Evolutionary conservation across 30 jellyfish, hydroid and myxozoan genomes (phyloP).

Genomic region (Hydractinia echinata): DNA sequence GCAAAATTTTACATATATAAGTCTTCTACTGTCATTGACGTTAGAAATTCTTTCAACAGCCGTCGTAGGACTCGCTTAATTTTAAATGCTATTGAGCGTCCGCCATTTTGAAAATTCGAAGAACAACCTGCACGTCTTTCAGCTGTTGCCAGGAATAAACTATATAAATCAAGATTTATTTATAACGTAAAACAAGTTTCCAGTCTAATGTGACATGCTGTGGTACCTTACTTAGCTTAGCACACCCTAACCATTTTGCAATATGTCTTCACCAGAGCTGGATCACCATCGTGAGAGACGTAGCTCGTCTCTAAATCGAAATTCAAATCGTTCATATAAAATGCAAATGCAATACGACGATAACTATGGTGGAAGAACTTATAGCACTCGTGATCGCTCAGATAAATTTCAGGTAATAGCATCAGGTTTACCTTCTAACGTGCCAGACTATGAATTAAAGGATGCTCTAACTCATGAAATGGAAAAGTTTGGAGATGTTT

Average conservation of each 20-base stretch:
- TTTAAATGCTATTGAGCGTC: background rate
- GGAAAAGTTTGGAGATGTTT: constrained; percentile 84
- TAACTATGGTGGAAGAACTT: constrained; percentile 60
- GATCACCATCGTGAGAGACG: constrained; percentile 70
- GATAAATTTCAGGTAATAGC: constrained; percentile 71
- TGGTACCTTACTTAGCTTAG: too few relatives aligned
- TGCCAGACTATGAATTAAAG: constrained; percentile 61
- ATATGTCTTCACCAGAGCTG: constrained; percentile 93
- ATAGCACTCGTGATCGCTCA: constrained; percentile 39
- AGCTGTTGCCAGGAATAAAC: too few relatives aligned
- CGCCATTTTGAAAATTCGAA: constrained; percentile 19
- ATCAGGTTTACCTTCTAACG: constrained; percentile 69
- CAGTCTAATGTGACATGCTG: too few relatives aligned
- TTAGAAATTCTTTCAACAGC: too few relatives aligned
- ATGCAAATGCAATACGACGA: constrained; percentile 53
- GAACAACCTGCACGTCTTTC: constrained; percentile 6
- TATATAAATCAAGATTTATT: too few relatives aligned
- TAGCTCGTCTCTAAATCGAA: constrained; percentile 69
- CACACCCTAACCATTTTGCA: background rate
- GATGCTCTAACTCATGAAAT: constrained; percentile 76
- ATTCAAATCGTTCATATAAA: constrained; percentile 45
- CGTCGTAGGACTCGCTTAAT: too few relatives aligned
- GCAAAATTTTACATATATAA: too few relatives aligned
- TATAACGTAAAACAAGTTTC: too few relatives aligned
- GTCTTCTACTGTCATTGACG: too few relatives aligned